Evolutionary conservation across 2,888 invertebrate species (phyloP).

Genomic region (Cyrtodaria siliqua): DNA sequence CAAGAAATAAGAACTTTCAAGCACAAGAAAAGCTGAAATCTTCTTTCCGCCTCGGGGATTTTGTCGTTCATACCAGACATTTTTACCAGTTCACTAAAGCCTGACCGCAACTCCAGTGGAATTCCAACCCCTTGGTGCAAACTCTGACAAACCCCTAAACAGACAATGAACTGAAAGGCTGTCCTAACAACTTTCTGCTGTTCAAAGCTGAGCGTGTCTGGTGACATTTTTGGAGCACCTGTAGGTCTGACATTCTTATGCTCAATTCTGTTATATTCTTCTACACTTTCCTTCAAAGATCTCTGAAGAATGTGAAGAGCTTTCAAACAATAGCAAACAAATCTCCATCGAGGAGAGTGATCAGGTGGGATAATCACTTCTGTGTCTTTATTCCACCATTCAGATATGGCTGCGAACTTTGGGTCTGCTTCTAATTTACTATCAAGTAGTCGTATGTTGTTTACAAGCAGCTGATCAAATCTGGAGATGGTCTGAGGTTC

Average conservation of each 20-base stretch:
- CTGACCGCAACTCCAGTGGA: slow-evolving; percentile 86
- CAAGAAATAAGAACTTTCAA: slow-evolving; percentile 67
- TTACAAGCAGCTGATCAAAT: slow-evolving; percentile 44
- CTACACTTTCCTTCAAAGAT: slow-evolving; percentile 40
- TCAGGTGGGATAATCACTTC: background rate
- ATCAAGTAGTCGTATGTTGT: slow-evolving; percentile 24
- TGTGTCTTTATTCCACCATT: slow-evolving; percentile 32
- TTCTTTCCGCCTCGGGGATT: slow-evolving; percentile 32
- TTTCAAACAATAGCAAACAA: slow-evolving; percentile 64
- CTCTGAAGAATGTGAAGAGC: slow-evolving; percentile 58
- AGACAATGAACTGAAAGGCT: slow-evolving; percentile 89
- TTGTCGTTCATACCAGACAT: slow-evolving; percentile 2
- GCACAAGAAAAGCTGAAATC: slow-evolving; percentile 66
- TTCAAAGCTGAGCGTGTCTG: slow-evolving; percentile 89
- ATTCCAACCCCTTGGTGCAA: slow-evolving; percentile 90
- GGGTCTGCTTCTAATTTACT: slow-evolving; percentile 29
- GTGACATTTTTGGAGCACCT: slow-evolving; percentile 69
- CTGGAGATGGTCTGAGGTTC: slow-evolving; percentile 1
- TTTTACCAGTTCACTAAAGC: slow-evolving; percentile 68
- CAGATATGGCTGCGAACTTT: slow-evolving; percentile 1
- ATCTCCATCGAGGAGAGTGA: slow-evolving; percentile 61
- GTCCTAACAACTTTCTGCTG: slow-evolving; percentile 89
- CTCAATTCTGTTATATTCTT: slow-evolving; percentile 34
- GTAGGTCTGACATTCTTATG: slow-evolving; percentile 43
- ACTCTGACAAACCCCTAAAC: slow-evolving; percentile 90